These are phyloP conservation scores for Umimayanthus chanpuru DNA, from an alignment of 92 coral and sea anemone species.

Conservation along the genomic window DNA sequence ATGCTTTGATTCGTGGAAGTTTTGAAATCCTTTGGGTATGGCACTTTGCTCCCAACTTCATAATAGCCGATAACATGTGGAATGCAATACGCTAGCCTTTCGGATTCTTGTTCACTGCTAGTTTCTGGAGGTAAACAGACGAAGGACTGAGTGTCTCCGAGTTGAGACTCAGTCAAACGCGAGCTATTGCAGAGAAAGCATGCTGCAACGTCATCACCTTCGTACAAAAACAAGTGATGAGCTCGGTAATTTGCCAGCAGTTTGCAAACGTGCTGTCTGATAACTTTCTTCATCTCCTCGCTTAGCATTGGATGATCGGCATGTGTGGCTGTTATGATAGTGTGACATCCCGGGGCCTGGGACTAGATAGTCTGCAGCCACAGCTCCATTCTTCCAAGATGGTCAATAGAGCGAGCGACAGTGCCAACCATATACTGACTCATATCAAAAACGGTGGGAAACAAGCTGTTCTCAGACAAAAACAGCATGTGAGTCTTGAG, in stretches of 20 bases:
- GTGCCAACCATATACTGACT: conserved; percentile 39
- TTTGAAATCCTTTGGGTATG: neutral
- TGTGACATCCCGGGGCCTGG: conserved; percentile 27
- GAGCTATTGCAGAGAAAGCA: conserved; percentile 6
- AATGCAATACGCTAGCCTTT: conserved; percentile 5
- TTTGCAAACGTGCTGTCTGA: conserved; percentile 3
- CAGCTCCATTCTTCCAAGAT: conserved; percentile 50
- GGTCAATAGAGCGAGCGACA: conserved; percentile 32
- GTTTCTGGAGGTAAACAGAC: neutral
- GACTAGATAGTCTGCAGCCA: conserved; percentile 52
- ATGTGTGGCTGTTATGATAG: conserved; percentile 50
- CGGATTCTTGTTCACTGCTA: neutral
- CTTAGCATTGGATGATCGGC: conserved; percentile 41
- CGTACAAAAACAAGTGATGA: conserved; percentile 11
- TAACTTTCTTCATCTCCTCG: conserved; percentile 10
- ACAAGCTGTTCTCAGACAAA: conserved; percentile 36
- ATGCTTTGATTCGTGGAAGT: conserved; percentile 29
- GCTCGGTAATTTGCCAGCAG: conserved; percentile 24
- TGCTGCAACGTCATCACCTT: neutral
- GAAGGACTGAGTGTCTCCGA: neutral
- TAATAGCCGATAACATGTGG: conserved; percentile 50
- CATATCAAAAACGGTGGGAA: conserved; percentile 41
- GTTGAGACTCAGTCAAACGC: neutral
- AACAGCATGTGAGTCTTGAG: conserved; percentile 49
- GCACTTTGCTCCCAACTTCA: conserved; percentile 38